Base-by-base conservation (phyloP, 2,113 vertebrate genomes). In the Scortum barcoo region DNA sequence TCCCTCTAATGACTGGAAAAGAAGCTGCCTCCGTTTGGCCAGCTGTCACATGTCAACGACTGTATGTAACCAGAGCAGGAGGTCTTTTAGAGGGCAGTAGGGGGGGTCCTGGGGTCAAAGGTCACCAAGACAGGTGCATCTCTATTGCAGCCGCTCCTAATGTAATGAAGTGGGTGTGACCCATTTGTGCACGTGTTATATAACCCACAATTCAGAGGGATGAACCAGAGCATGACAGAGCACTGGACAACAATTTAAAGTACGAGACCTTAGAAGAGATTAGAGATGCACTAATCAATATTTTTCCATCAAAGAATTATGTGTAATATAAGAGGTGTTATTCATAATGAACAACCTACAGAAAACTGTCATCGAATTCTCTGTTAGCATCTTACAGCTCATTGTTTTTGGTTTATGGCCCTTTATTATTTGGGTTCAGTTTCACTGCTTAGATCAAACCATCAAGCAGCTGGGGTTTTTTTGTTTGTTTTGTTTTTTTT, bases 61-160 rank as follows among this genome's bases (percentile, higher is more conserved):
- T 46, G 71, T 65, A 60, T 85, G 82, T 86, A 92, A 89, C 72
- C 67, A 75, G 85, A 91, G 88, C 69, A 56, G 36, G 20, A 11
- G 54, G 65, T 60, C 74, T 77, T 40, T 75, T 36, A 72, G 68
- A 73, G 72, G 57, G n/a, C 67, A 78, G 36, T 13, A 48, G 73
- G 80, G 70, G 74, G 83, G 33, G 8, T 5, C 22, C 28, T 7
- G 2, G 78, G 80, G 89, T 91, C 87, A 92, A 80, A 91, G 87
- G 91, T 90, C 80, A 88, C 53, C 62, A 76, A 42, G 65, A 79
- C 83, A 90, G 81, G 84, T 69, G 72, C 72, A 56, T 48, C 53
- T 72, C 46, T 42, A 67, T 38, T 77, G 16, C 65, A 72, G 40
- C 67, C 74, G 76, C 85, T 76, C 60, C 86, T 86, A 85, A 57